These are phyloP conservation scores for Adelges cooleyi DNA, from an alignment of 1,140 invertebrate species.

Conservation along the genomic window DNA sequence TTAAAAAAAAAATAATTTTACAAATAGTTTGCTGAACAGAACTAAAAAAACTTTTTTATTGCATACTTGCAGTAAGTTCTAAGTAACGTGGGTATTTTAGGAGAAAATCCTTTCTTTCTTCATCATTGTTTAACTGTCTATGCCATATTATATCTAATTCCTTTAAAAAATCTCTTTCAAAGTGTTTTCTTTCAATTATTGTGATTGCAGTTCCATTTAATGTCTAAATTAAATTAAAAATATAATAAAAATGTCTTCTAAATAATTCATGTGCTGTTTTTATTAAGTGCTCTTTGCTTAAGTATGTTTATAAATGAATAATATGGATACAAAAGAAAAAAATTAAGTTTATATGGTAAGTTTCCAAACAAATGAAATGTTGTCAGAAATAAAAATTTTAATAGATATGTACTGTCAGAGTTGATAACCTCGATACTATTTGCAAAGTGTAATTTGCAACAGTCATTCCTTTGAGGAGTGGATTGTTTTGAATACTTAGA, in stretches of 20 bases:
- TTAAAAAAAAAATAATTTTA: not conserved
- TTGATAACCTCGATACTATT: constrained; percentile 16
- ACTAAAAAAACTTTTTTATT: not conserved
- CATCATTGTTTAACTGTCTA: constrained; percentile 2
- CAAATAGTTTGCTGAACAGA: not conserved
- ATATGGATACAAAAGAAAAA: too few relatives aligned
- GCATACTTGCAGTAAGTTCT: constrained; percentile 16
- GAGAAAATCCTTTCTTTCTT: constrained; percentile 5
- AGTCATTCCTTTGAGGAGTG: constrained; percentile 44
- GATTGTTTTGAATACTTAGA: constrained; percentile 60
- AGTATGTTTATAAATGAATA: too few relatives aligned
- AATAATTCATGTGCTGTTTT: too few relatives aligned
- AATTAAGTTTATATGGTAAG: too few relatives aligned
- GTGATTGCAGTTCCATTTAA: constrained; percentile 21
- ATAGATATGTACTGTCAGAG: not conserved
- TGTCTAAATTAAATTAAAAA: not conserved
- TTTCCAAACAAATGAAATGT: too few relatives aligned
- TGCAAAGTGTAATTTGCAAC: constrained; percentile 33
- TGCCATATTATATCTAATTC: constrained; percentile 20
- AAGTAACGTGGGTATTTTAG: constrained; percentile 1
- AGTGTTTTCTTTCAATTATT: not conserved
- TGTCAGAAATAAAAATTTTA: too few relatives aligned
- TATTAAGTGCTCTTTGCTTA: too few relatives aligned
- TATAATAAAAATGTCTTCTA: too few relatives aligned
- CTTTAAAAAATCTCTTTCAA: constrained; percentile 21